These are phyloP conservation scores for Lethenteron reissneri DNA, from an alignment of 2,113 vertebrate genomes.

Conservation along the genomic window DNA sequence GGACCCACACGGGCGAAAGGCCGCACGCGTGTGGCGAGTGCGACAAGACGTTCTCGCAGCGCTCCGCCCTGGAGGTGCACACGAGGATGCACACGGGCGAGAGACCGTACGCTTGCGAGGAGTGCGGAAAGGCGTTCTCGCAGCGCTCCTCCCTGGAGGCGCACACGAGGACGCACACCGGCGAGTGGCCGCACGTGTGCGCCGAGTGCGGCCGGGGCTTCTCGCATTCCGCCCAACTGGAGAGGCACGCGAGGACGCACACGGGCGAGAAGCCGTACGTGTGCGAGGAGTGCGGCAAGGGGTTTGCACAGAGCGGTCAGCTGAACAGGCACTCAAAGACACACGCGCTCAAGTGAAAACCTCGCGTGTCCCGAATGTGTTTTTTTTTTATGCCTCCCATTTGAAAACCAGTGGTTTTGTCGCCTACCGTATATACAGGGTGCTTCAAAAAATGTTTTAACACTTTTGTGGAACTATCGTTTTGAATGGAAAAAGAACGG, in stretches of 20 bases:
- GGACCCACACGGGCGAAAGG: slow-evolving; percentile 24
- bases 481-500: too few relatives aligned
- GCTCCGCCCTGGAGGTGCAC: slow-evolving; percentile 14
- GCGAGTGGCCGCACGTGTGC: slow-evolving; percentile 40
- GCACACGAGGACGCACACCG: slow-evolving; percentile 24
- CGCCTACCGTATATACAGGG: too few relatives aligned
- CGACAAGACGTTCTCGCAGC: slow-evolving; percentile 16
- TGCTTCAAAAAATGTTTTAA: too few relatives aligned
- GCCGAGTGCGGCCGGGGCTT: slow-evolving; percentile 26
- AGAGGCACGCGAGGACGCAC: slow-evolving; percentile 22
- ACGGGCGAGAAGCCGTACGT: slow-evolving; percentile 21
- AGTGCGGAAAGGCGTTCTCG: slow-evolving; percentile 20
- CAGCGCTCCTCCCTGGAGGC: slow-evolving; percentile 14
- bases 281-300: slow-evolving; percentile 16
- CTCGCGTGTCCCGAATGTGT: too few relatives aligned
- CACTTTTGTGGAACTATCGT: too few relatives aligned
- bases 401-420: too few relatives aligned
- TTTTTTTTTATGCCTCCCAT: too few relatives aligned
- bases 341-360: too few relatives aligned
- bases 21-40: slow-evolving; percentile 20
- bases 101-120: slow-evolving; percentile 15
- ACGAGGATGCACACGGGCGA: slow-evolving; percentile 13
- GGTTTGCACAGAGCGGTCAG: slow-evolving; percentile 23
- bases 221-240: slow-evolving; percentile 21
- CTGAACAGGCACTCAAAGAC: slow-evolving; percentile 25